A percentile compares a stretch with the other conserved stretches of the same genome.
Conservation (phyloP, 2,113 vertebrate genomes). For the Prietella phreatophila region DNA sequence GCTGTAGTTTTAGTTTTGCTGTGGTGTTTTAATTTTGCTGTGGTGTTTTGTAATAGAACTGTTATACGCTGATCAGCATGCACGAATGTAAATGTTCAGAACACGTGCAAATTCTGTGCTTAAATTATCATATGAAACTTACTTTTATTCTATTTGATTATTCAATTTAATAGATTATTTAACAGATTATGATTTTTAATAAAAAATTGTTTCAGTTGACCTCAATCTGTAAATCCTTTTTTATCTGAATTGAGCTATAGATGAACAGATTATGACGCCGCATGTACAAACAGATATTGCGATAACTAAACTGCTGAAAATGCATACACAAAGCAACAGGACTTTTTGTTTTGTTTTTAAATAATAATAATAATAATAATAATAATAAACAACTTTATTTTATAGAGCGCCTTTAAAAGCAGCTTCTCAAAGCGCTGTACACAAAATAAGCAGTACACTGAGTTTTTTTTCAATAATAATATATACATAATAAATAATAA, state of each 20-base stretch:
- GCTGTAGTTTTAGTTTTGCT: not conserved
- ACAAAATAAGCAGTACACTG: no score
- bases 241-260: not conserved
- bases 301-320: not conserved
- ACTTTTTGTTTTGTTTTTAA: not conserved
- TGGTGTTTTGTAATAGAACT: not conserved
- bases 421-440: no score
- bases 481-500: no score
- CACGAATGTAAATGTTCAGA: not conserved
- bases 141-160: no score
- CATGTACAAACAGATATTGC: not conserved
- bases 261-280: not conserved
- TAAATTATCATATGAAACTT: not conserved
- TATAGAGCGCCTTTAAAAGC: no score
- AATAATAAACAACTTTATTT: no score
- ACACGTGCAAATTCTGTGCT: not conserved
- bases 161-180: not conserved
- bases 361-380: no score
- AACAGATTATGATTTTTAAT: not conserved
- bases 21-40: not conserved
- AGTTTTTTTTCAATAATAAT: no score
- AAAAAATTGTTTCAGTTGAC: not conserved
- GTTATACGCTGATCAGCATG: not conserved
- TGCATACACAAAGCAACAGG: not conserved
- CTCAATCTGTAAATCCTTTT: not conserved